Evolutionary conservation across 2,888 invertebrate species (phyloP).

Genomic region (Agrotis clavis): DNA sequence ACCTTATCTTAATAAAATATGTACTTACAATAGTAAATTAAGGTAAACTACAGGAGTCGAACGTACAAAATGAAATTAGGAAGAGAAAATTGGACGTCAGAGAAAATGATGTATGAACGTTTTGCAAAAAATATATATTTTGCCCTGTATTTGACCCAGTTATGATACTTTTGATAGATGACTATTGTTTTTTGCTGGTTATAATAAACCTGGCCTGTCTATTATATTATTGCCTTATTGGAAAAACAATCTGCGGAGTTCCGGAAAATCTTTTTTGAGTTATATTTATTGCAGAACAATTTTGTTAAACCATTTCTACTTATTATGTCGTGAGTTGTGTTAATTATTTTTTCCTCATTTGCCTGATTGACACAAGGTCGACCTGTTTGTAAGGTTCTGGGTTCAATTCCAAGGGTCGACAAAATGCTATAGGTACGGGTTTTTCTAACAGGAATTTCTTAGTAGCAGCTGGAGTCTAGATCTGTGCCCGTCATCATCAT

Average conservation of each 20-base stretch:
- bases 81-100: conserved; percentile 84
- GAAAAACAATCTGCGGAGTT: conserved; percentile 11
- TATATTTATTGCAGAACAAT: too few species aligned
- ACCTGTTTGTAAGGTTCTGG: too few species aligned
- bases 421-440: too few species aligned
- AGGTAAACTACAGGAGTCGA: conserved; percentile 69
- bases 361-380: too few species aligned
- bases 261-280: not conserved
- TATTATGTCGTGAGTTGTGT: not conserved
- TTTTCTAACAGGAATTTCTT: too few species aligned
- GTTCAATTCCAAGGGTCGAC: too few species aligned
- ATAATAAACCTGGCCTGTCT: conserved; percentile 47
- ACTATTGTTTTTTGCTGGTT: conserved; percentile 68
- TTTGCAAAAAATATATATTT: conserved; percentile 71
- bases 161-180: conserved; percentile 80
- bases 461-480: too few species aligned
- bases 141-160: conserved; percentile 73
- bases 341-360: not conserved
- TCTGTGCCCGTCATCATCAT: too few species aligned
- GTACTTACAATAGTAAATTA: conserved; percentile 39
- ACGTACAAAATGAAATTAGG: conserved; percentile 73
- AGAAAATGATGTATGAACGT: conserved; percentile 84
- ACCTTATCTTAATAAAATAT: conserved; percentile 35
- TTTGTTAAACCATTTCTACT: not conserved
- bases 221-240: conserved; percentile 31